Percentiles rank a stretch among this genome's conserved stretches.
These are phyloP conservation scores for Oryzias dopingdopingensis DNA, from an alignment of 2,797 vertebrate species.

Conservation along the genomic window DNA sequence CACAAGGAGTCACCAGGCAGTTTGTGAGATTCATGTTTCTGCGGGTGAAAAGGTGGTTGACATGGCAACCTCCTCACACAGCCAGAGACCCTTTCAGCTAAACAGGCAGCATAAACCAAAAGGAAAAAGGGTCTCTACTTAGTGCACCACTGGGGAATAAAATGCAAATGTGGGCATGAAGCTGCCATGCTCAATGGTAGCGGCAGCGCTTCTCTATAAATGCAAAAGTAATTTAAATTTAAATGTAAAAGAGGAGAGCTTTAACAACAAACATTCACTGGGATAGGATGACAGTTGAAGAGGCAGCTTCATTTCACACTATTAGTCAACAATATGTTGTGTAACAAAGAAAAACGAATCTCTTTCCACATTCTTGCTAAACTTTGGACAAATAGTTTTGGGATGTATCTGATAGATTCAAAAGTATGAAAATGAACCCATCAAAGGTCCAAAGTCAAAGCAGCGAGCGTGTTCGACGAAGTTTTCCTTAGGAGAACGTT, in stretches of 20 bases:
- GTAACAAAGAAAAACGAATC: neutral
- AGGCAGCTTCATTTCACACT: slow-evolving; percentile 32
- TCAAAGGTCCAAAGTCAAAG: neutral
- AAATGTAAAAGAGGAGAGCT: slow-evolving; percentile 21
- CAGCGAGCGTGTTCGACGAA: neutral
- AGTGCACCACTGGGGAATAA: slow-evolving; percentile 11
- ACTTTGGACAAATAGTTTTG: slow-evolving; percentile 12
- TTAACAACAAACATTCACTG: slow-evolving; percentile 41
- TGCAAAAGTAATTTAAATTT: slow-evolving; percentile 10
- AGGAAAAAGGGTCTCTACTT: slow-evolving; percentile 8
- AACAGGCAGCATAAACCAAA: slow-evolving; percentile 8
- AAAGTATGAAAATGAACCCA: neutral
- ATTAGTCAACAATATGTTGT: slow-evolving; percentile 1
- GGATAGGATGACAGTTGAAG: slow-evolving; percentile 30
- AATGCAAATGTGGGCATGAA: slow-evolving; percentile 1
- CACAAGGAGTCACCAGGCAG: slow-evolving; percentile 41
- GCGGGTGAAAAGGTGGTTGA: slow-evolving; percentile 19
- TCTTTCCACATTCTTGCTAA: slow-evolving; percentile 20
- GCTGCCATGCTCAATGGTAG: slow-evolving; percentile 5
- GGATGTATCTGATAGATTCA: neutral
- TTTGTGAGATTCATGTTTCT: slow-evolving; percentile 38
- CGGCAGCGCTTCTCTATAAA: slow-evolving; percentile 2
- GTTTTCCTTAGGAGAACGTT: neutral
- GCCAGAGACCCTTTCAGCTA: slow-evolving; percentile 4
- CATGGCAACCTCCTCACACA: slow-evolving; percentile 36